Conservation (phyloP, 2,888 invertebrate species). For the Auanema sp. region DNA sequence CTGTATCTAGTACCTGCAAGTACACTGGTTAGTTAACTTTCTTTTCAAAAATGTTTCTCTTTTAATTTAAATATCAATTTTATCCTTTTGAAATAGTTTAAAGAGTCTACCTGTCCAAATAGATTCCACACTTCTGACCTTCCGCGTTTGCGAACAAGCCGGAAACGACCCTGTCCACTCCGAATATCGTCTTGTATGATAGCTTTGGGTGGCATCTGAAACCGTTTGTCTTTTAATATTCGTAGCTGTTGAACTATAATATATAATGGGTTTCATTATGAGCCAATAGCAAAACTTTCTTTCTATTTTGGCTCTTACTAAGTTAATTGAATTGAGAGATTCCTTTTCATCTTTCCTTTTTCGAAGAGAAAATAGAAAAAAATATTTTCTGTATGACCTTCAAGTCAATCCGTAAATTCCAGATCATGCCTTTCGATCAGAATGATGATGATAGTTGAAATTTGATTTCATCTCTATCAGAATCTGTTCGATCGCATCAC, state of each 20-base stretch:
- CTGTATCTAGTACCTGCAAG: constrained; percentile 54
- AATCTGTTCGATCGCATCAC: no score
- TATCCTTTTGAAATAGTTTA: constrained; percentile 1
- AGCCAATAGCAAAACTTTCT: neutral
- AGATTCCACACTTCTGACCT: constrained; percentile 62
- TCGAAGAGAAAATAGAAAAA: neutral
- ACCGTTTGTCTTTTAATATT: constrained; percentile 21
- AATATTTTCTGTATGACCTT: no score
- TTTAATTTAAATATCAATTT: neutral
- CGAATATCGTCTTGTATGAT: constrained; percentile 44
- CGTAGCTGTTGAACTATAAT: no score
- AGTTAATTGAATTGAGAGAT: no score
- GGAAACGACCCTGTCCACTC: constrained; percentile 41
- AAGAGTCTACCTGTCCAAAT: constrained; percentile 52
- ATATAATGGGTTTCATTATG: no score
- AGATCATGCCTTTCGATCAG: neutral
- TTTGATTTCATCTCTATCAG: no score
- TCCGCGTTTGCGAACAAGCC: constrained; percentile 56
- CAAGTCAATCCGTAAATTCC: neutral
- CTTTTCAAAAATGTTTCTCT: constrained; percentile 3
- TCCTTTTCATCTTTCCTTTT: neutral
- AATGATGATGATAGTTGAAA: neutral
- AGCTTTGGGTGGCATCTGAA: constrained; percentile 42
- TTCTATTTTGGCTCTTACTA: neutral
- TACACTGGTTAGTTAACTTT: neutral